Evolutionary conservation across 2,113 vertebrate species (phyloP).

Genomic region (Callospermophilus lateralis): DNA sequence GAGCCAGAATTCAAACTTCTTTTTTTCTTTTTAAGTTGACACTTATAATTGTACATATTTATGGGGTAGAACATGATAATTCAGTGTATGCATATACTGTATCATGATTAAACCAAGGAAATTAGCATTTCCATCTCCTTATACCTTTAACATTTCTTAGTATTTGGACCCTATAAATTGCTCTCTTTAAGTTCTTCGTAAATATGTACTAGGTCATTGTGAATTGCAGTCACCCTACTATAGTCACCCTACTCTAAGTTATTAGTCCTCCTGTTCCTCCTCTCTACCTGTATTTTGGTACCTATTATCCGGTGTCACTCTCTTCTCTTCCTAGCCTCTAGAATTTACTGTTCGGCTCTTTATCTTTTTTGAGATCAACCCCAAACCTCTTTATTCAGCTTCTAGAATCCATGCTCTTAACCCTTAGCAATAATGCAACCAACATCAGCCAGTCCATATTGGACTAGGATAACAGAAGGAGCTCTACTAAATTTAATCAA

Average conservation of each 20-base stretch:
- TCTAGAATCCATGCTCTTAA: neutral
- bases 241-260: no score
- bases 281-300: neutral
- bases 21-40: neutral
- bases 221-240: no score
- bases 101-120: neutral
- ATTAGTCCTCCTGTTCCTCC: neutral
- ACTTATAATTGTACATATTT: neutral
- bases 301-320: neutral
- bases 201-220: neutral
- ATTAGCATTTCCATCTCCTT: neutral
- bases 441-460: neutral
- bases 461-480: neutral
- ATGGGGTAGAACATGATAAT: neutral
- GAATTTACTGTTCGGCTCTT: neutral
- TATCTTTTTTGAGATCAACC: neutral
- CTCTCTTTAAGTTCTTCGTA: neutral
- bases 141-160: neutral
- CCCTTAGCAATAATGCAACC: neutral
- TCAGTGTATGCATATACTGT: neutral
- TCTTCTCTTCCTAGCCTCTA: neutral
- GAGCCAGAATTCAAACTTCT: neutral
- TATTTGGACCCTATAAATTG: neutral
- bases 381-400: neutral
- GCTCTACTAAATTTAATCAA: neutral